Conservation (phyloP, 2,113 vertebrate species). For the Rhineura floridana region DNA sequence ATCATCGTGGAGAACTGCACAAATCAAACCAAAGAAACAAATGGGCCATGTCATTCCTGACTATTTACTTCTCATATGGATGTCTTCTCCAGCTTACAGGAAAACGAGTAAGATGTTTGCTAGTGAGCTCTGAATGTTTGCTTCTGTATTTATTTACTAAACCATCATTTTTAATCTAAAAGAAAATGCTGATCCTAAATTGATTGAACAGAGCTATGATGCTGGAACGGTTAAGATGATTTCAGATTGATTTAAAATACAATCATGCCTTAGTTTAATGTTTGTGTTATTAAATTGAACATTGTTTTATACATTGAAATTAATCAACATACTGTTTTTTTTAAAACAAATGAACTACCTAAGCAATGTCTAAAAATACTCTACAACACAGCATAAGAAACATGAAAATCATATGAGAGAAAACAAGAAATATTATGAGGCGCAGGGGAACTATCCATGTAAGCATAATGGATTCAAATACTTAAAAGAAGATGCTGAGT, state of each 20-base stretch:
- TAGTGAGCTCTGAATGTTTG: not conserved
- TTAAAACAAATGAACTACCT: not conserved
- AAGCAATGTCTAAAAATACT: not conserved
- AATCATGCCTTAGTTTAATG: not conserved
- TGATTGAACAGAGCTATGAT: not conserved
- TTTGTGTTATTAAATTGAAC: conserved; percentile 2
- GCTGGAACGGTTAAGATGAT: not conserved
- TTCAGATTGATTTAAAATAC: not conserved
- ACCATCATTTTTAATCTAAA: not conserved
- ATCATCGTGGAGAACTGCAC: not conserved
- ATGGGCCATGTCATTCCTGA: not conserved
- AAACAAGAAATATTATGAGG: not conserved
- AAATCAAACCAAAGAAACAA: not conserved
- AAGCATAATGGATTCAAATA: not conserved
- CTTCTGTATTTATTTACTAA: not conserved
- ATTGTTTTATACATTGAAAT: not conserved
- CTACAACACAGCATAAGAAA: not conserved
- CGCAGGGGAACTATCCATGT: not conserved
- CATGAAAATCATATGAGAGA: not conserved
- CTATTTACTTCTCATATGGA: not conserved
- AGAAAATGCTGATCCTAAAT: not conserved
- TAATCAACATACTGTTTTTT: not conserved
- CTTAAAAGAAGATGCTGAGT: not conserved
- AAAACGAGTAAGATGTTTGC: too few relatives aligned
- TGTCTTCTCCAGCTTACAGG: not conserved